phyloP scores from a whole-genome alignment of 2,888 invertebrate genomes.

The Thereva nobilitata region DNA sequence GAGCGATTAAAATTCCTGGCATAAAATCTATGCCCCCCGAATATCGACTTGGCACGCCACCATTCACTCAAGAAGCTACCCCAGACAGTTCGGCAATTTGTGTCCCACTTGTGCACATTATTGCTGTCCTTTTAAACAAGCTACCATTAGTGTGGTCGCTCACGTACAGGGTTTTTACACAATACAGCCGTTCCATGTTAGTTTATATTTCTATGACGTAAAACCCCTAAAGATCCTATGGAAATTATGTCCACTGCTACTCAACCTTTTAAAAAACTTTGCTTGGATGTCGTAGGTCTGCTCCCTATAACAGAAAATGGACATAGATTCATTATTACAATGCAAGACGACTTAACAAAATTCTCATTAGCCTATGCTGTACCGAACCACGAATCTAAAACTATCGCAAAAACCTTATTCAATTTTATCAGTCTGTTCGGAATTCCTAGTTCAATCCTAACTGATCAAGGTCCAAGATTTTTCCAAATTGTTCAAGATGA shows the following conservation, averaged over 20 bases:
- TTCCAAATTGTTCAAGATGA: slow-evolving; percentile 47
- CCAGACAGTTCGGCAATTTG: too few relatives aligned
- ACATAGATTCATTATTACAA: slow-evolving; percentile 43
- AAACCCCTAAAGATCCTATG: slow-evolving; percentile 45
- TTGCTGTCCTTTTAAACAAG: too few relatives aligned
- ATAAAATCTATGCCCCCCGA: too few relatives aligned
- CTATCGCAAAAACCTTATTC: slow-evolving; percentile 39
- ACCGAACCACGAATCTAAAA: too few relatives aligned
- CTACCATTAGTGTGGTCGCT: too few relatives aligned
- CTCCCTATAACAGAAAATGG: slow-evolving; percentile 44
- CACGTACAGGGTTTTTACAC: too few relatives aligned
- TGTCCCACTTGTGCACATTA: too few relatives aligned
- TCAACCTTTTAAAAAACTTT: slow-evolving; percentile 47
- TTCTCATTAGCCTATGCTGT: slow-evolving; percentile 45
- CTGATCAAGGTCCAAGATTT: slow-evolving; percentile 42
- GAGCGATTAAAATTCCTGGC: too few relatives aligned
- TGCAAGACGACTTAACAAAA: slow-evolving; percentile 52
- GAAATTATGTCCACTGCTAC: slow-evolving; percentile 48
- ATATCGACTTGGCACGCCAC: too few relatives aligned
- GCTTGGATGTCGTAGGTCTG: slow-evolving; percentile 48
- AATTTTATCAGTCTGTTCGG: slow-evolving; percentile 27
- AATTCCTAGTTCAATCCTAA: slow-evolving; percentile 30
- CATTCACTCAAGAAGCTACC: too few relatives aligned
- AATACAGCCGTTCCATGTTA: too few relatives aligned
- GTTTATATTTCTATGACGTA: too few relatives aligned